phyloP scores from a whole-genome alignment of 2,113 vertebrate genomes.

The Mandrillus leucophaeus region DNA sequence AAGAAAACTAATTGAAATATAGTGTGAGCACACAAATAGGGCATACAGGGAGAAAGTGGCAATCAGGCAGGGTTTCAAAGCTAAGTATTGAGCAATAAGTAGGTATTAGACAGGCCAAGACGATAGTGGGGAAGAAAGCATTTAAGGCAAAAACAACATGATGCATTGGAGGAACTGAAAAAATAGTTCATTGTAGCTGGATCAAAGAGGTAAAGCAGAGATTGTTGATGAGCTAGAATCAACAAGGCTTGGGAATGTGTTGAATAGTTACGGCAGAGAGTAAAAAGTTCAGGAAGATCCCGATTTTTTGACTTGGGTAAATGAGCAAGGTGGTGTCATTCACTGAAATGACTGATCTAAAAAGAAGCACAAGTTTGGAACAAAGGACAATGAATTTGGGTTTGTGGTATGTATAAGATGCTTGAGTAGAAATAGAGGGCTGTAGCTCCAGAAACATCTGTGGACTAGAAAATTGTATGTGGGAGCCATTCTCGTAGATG shows the following conservation, averaged over 20 bases:
- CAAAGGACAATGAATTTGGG: not conserved
- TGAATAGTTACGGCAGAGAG: not conserved
- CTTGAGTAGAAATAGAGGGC: not conserved
- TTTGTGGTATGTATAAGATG: not conserved
- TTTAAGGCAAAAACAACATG: not conserved
- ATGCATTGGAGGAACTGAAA: not conserved
- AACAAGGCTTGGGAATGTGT: not conserved
- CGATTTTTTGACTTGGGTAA: not conserved
- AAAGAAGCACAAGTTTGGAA: not conserved
- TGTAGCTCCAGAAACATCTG: not conserved
- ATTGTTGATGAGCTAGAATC: not conserved
- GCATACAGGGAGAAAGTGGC: not conserved
- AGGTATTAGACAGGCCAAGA: not conserved
- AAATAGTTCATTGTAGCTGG: not conserved
- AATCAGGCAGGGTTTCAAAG: not conserved
- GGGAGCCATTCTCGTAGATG: not conserved
- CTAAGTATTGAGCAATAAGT: not conserved
- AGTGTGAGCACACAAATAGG: not conserved
- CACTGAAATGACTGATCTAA: not conserved
- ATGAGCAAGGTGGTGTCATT: not conserved
- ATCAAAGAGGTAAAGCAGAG: not conserved
- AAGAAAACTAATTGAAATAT: constrained; percentile 25
- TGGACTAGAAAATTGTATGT: constrained; percentile 11
- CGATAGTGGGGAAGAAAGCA: not conserved
- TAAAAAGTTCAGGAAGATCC: not conserved